Base-by-base conservation (phyloP, 2,888 invertebrate species). In the Tachina lurida region DNA sequence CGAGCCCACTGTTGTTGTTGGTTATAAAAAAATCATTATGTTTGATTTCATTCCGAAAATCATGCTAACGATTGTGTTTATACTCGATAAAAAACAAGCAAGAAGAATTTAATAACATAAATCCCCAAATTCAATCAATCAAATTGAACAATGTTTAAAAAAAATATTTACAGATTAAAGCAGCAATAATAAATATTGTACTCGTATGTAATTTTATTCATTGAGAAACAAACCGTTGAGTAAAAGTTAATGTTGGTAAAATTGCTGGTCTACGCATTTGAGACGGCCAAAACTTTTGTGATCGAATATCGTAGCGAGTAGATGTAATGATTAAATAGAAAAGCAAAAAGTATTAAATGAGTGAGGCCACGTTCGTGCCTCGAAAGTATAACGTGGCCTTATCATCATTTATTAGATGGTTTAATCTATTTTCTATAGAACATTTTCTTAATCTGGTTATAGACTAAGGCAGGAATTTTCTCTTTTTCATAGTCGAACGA, bases 71-170 rank as follows among this genome's bases (percentile, higher is more conserved):
- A 62, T 47, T 68, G n/a, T 73, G 17, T 49, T 65, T 12, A 73
- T 43, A 65, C 19, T 54, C 74, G 73, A 15, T 65, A 58, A 62
- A 83, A 52, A 78, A 78, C 19, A 73, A 84, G 63, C 70, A 87
- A 73, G 58, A 80, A 78, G 88, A 91, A 91, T 90, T 91, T 91
- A 91, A 91, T 91, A 90, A 91, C 90, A 90, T 90, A 91, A 91
- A 90, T 90, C 90, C 90, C 89, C 89, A 91, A 80, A 91, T 90
- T 91, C 91, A 91, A 91, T 91, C 91, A 91, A 91, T 91, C 91
- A 91, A 91, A 90, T 89, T 88, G 88, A 91, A 88, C 88, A 88
- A 89, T 87, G 87, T 31, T 60, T 19, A 88, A 89, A 88, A 87
- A 84, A 75, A 62, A 58, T 78, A 22, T 60, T 12, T 19, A 22